Evolutionary conservation across 2,797 vertebrate genomes (phyloP), one percentile per base, ranked within the genome.

Genomic region (Xenops minutus): DNA sequence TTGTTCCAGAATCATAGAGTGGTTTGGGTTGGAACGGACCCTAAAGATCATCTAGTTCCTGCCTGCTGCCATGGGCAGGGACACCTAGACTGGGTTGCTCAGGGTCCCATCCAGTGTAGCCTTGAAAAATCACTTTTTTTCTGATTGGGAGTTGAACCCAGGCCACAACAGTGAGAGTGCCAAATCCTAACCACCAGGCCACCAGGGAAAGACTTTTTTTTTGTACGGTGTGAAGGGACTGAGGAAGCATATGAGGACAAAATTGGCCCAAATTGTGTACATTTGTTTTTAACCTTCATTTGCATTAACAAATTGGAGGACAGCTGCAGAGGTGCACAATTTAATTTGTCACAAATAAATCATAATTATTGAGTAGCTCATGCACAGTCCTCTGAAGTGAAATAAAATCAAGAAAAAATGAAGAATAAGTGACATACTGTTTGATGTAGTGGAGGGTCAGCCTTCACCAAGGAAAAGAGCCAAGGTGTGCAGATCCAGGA

Each of bases 171-270:
- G 41, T 63, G 61, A 17, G 30, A 43, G 14, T 10, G 2, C 24
- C 4, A n/a, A 67, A 61, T 88, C 14, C n/a, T 32, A 54, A 48
- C 12, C 24, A 19, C 24, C 26, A 19, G 24, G 48, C 34, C 34
- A 32, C 15, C 22, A 68, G 34, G 17, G 12, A 46, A 73, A 30
- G 9, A 52, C 26, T 14, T 58, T 37, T 17, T 71, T 41, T 37
- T 41, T 46, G 12, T 3, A 2, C 17, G 15, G 13, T 6, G 3
- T 61, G 11, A 3, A 26, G 4, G 4, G 3, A 1, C 3, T 52
- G 19, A 61, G 39, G 39, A 43, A 7, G 14, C 6, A 7, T 36
- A 32, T 14, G 16, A 73, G 7, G 37, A 71, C 30, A 87, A 30
- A 84, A 71, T 8, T 36, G 30, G 7, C 29, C 12, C 51, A 41